Conservation (phyloP, 1,140 invertebrate genomes). For the Rhagoletis zephyria region DNA sequence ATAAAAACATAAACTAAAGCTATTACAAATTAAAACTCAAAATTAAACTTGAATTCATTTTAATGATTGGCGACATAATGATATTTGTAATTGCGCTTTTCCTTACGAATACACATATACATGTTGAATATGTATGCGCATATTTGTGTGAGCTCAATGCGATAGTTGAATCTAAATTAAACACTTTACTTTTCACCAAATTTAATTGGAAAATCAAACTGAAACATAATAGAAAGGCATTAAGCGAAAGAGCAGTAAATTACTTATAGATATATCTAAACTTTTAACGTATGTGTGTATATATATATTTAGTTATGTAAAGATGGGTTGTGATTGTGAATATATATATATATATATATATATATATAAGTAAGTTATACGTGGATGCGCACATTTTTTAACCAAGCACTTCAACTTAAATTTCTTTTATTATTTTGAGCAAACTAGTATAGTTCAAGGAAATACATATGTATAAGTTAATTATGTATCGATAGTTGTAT, state of each 20-base stretch:
- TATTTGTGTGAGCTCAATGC: too few species aligned
- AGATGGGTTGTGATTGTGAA: conserved; percentile 2
- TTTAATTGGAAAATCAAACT: neutral
- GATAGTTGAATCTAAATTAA: too few species aligned
- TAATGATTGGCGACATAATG: conserved; percentile 19
- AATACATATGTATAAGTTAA: conserved; percentile 36
- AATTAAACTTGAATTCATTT: conserved; percentile 36
- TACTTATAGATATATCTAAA: conserved; percentile 31
- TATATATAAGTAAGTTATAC: conserved; percentile 49
- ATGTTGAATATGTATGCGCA: too few species aligned
- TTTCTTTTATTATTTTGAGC: conserved; percentile 61
- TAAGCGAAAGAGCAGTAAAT: neutral
- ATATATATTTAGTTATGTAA: neutral
- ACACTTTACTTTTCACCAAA: too few species aligned
- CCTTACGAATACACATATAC: too few species aligned
- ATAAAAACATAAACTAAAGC: conserved; percentile 41
- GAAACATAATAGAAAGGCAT: neutral
- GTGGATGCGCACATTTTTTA: neutral
- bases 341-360: conserved; percentile 45
- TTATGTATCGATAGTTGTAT: neutral
- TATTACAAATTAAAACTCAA: conserved; percentile 41
- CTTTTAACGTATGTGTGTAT: neutral
- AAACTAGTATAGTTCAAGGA: conserved; percentile 69
- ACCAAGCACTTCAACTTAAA: conserved; percentile 52
- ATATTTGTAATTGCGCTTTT: neutral